phyloP scores from a whole-genome alignment of 2,797 vertebrate genomes.

The Tragopan temminckii region DNA sequence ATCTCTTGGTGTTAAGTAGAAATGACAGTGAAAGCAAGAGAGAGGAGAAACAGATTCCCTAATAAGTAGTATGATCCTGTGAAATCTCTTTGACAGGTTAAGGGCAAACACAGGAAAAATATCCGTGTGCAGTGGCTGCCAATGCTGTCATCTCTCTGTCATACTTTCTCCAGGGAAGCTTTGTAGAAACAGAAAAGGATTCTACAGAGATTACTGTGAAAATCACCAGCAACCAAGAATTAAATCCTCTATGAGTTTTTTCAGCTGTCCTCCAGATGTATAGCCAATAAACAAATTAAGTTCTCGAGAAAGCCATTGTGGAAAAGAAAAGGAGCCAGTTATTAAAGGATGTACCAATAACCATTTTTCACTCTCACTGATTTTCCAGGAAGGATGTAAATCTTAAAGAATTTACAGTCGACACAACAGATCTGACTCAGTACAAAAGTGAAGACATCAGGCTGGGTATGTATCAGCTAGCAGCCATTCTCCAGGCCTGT shows the following conservation, averaged over 20 bases:
- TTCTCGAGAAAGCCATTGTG: not conserved
- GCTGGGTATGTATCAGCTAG: slow-evolving; percentile 83
- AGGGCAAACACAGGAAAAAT: not conserved
- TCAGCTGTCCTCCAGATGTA: not conserved
- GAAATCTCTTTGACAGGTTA: not conserved
- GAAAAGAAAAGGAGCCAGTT: not conserved
- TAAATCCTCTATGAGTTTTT: not conserved
- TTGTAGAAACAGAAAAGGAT: not conserved
- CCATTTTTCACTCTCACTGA: not conserved
- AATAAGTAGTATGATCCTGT: not conserved
- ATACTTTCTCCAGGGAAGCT: not conserved
- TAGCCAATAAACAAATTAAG: not conserved
- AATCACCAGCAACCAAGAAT: not conserved
- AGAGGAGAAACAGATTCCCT: not conserved
- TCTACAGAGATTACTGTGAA: not conserved
- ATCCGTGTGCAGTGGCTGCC: not conserved
- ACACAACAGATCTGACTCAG: slow-evolving; percentile 84
- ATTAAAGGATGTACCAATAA: not conserved
- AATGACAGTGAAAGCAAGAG: not conserved
- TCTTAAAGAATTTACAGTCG: slow-evolving; percentile 82
- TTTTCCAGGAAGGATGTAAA: slow-evolving; percentile 83
- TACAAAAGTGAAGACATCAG: slow-evolving; percentile 86
- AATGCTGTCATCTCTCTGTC: not conserved
- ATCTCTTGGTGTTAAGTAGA: not conserved
- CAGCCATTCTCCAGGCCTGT: not conserved